A percentile compares a stretch with the other conserved stretches of the same genome.
Conservation (phyloP, 2,888 invertebrate genomes). For the Cantharis flavilabris region DNA sequence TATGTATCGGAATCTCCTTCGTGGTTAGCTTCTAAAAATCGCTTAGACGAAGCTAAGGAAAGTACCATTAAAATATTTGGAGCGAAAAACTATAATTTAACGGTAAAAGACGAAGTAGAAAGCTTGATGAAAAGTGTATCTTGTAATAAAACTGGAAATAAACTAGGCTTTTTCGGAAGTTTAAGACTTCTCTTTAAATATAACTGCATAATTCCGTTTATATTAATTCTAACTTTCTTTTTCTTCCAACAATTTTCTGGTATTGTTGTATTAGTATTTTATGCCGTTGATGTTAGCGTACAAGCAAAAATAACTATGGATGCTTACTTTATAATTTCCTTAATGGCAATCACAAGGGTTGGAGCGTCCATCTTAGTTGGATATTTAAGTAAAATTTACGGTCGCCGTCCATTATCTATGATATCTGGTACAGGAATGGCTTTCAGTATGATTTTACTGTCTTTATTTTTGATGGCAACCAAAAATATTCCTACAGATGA, state of each 20-base stretch:
- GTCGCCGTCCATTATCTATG: constrained; percentile 63
- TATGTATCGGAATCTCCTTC: constrained; percentile 62
- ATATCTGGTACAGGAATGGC: constrained; percentile 63
- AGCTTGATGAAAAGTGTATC: constrained; percentile 38
- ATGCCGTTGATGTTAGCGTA: constrained; percentile 59
- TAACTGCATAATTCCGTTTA: constrained; percentile 56
- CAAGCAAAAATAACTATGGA: constrained; percentile 57
- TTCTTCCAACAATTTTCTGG: constrained; percentile 65
- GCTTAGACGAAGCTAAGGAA: constrained; percentile 56
- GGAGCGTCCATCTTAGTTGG: constrained; percentile 55
- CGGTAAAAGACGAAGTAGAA: constrained; percentile 45
- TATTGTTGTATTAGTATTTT: constrained; percentile 61
- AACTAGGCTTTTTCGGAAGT: constrained; percentile 37
- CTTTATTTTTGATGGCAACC: constrained; percentile 51
- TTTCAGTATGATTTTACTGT: constrained; percentile 58
- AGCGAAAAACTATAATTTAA: constrained; percentile 38
- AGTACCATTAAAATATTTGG: constrained; percentile 55
- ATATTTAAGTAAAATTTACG: constrained; percentile 59
- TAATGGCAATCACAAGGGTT: constrained; percentile 59
- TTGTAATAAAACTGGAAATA: constrained; percentile 27
- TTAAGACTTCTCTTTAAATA: constrained; percentile 48
- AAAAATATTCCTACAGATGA: constrained; percentile 40
- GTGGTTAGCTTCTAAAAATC: constrained; percentile 59
- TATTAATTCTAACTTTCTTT: constrained; percentile 58
- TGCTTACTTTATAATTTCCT: constrained; percentile 57